These are phyloP conservation scores for Alviniconcha marisindica DNA, from an alignment of 1,140 invertebrate species.

Conservation along the genomic window DNA sequence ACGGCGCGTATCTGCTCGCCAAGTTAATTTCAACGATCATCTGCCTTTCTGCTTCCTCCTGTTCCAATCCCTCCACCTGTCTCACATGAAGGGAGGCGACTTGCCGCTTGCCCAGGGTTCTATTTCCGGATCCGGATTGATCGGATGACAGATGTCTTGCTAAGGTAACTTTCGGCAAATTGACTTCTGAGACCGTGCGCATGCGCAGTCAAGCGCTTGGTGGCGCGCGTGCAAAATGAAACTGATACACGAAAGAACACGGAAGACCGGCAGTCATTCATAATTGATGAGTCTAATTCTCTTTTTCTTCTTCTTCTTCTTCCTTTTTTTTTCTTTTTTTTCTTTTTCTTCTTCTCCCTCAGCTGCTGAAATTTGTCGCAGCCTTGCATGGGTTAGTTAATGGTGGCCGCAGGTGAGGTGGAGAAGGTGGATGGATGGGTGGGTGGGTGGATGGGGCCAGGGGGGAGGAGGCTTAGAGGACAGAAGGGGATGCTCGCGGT, in stretches of 20 bases:
- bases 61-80: not conserved
- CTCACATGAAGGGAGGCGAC: not conserved
- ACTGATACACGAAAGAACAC: not conserved
- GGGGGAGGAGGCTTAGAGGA: not conserved
- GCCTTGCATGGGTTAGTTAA: not conserved
- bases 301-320: not conserved
- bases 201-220: not conserved
- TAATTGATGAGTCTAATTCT: conserved; percentile 14
- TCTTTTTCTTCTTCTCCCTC: not conserved
- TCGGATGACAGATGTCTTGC: conserved; percentile 6
- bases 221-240: not conserved
- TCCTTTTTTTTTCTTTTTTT: no score
- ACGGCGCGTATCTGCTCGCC: not conserved
- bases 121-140: conserved; percentile 14
- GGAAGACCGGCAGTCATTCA: not conserved
- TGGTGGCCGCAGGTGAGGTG: not conserved
- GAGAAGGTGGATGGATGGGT: not conserved
- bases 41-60: not conserved
- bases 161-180: not conserved
- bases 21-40: not conserved
- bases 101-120: no score
- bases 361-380: not conserved
- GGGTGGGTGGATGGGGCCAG: not conserved
- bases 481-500: not conserved
- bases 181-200: not conserved